Percentiles rank a stretch among this genome's conserved stretches.
Evolutionary conservation across 2,113 vertebrate genomes (phyloP).

Genomic region (Chaetorhynchus papuensis): DNA sequence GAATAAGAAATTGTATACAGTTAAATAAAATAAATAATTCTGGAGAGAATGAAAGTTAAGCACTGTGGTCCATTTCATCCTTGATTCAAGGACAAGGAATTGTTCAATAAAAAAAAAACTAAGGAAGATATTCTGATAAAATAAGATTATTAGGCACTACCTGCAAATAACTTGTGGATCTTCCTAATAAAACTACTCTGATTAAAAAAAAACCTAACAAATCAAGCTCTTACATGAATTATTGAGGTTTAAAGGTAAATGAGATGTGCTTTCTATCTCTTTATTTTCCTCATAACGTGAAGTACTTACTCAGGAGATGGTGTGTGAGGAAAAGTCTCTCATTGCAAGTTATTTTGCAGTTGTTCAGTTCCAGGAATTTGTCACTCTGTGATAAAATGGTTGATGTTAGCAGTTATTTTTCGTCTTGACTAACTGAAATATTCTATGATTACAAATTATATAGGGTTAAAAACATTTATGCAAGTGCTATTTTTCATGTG

Average conservation of each 20-base stretch:
- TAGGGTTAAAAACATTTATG: slow-evolving; percentile 36
- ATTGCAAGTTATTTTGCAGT: neutral
- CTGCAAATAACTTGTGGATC: neutral
- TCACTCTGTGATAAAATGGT: neutral
- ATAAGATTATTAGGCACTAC: neutral
- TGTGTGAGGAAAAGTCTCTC: neutral
- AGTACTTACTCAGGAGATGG: neutral
- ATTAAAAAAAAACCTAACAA: neutral
- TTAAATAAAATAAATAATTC: neutral
- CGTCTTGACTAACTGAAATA: neutral
- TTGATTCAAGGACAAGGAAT: neutral
- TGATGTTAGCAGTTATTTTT: slow-evolving; percentile 7
- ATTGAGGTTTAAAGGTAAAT: neutral
- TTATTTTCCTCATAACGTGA: neutral
- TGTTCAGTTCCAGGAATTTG: neutral
- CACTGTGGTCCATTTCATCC: neutral
- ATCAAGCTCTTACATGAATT: neutral
- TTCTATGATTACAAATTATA: neutral
- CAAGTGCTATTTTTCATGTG: slow-evolving; percentile 36
- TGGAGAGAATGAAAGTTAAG: neutral
- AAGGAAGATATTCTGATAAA: neutral
- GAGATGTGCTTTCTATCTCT: neutral
- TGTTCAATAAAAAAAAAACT: neutral
- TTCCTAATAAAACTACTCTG: neutral
- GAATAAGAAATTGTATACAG: neutral